Conservation (phyloP, 2,113 vertebrate species). For the Capricornis sumatraensis region DNA sequence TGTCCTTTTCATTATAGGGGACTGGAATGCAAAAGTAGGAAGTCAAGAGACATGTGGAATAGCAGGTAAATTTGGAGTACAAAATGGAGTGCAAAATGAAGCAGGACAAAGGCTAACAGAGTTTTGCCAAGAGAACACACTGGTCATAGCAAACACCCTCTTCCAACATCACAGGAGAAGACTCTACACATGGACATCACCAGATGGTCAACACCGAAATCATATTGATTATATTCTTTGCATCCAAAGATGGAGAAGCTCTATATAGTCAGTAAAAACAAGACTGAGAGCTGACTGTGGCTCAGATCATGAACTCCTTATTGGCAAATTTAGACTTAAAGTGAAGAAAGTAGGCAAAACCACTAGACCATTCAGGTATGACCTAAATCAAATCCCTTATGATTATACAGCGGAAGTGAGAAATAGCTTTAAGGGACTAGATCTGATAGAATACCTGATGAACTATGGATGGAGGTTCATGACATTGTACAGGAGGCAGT, state of each 20-base stretch:
- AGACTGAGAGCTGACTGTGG: accelerated
- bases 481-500: background rate
- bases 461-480: background rate
- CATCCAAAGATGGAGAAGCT: background rate
- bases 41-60: background rate
- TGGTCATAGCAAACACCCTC: background rate
- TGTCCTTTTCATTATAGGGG: background rate
- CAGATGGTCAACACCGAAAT: background rate
- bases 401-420: background rate
- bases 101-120: background rate
- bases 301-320: background rate
- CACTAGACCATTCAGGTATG: background rate
- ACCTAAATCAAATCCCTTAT: background rate
- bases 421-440: background rate
- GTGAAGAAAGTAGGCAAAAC: background rate
- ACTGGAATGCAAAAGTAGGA: background rate
- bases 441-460: background rate
- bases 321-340: background rate
- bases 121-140: background rate
- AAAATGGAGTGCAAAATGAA: background rate
- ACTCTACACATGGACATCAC: background rate
- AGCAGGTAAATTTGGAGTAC: background rate
- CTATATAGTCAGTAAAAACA: background rate
- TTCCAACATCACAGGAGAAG: background rate
- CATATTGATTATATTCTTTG: background rate